phyloP scores from a whole-genome alignment of 2,888 invertebrate genomes.

The Abrostola triplasia region DNA sequence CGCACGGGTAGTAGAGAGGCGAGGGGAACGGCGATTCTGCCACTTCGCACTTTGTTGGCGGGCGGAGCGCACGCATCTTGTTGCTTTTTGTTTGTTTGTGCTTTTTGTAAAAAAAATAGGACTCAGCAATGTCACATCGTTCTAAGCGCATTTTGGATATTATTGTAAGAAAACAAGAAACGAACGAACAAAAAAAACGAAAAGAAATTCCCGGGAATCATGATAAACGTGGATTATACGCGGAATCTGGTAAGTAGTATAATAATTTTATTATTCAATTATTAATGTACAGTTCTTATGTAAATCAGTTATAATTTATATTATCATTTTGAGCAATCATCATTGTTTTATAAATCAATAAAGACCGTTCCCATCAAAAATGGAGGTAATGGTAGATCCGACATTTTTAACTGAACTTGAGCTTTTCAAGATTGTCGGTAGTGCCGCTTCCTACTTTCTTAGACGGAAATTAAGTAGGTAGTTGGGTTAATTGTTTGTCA shows the following conservation, averaged over 20 bases:
- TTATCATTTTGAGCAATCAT: conserved; percentile 8
- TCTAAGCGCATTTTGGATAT: conserved; percentile 19
- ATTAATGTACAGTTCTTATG: conserved; percentile 4
- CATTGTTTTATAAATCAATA: conserved; percentile 11
- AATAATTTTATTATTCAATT: conserved; percentile 6
- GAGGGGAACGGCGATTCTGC: conserved; percentile 17
- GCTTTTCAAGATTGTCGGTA: conserved; percentile 13
- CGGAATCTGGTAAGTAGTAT: conserved; percentile 21
- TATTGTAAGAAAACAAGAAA: conserved; percentile 13
- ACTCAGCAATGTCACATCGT: conserved; percentile 19
- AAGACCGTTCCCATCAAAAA: conserved; percentile 17
- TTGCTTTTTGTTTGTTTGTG: conserved; percentile 8
- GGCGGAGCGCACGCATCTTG: conserved; percentile 11
- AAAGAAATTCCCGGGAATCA: conserved; percentile 16
- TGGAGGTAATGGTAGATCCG: conserved; percentile 19
- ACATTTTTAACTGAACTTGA: conserved; percentile 16
- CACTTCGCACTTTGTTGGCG: conserved; percentile 16
- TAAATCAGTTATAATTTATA: conserved; percentile 13
- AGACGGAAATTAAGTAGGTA: conserved; percentile 18
- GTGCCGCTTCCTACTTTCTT: conserved; percentile 10
- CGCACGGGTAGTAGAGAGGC: conserved; percentile 7
- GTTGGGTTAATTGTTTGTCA: conserved; percentile 5
- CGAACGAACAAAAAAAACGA: conserved; percentile 16
- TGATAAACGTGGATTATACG: conserved; percentile 19
- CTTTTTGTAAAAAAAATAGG: conserved; percentile 7